Evolutionary conservation across 2,113 vertebrate genomes (phyloP).

Genomic region (Mormoops blainvillei): DNA sequence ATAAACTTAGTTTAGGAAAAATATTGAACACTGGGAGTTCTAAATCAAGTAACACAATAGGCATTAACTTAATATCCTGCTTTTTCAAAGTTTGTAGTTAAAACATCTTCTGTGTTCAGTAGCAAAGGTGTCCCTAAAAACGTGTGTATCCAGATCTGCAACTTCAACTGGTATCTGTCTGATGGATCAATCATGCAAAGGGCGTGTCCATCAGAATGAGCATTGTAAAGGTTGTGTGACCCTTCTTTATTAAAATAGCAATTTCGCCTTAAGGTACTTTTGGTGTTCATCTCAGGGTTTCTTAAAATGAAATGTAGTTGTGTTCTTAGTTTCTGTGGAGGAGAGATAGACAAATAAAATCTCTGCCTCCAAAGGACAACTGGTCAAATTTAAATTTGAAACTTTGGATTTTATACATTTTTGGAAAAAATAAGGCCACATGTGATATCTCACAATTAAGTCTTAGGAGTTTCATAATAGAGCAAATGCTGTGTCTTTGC

Average conservation of each 20-base stretch:
- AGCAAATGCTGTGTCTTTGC: fast-evolving
- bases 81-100: neutral
- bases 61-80: neutral
- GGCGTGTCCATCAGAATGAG: fast-evolving
- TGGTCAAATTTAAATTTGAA: too few species aligned
- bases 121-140: neutral
- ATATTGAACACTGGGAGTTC: too few species aligned
- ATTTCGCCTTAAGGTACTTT: neutral
- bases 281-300: neutral
- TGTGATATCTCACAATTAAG: neutral
- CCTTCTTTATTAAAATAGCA: neutral
- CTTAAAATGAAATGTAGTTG: fast-evolving
- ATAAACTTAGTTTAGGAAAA: too few species aligned
- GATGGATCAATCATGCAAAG: fast-evolving
- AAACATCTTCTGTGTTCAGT: neutral
- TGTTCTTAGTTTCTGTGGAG: fast-evolving
- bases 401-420: neutral
- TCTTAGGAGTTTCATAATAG: too few species aligned
- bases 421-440: too few species aligned
- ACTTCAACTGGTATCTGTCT: fast-evolving
- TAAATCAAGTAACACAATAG: neutral
- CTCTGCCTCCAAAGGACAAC: neutral
- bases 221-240: fast-evolving
- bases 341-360: neutral
- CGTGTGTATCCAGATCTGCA: fast-evolving